Base-by-base conservation (phyloP, 2,888 invertebrate species). In the Eupeodes luniger region DNA sequence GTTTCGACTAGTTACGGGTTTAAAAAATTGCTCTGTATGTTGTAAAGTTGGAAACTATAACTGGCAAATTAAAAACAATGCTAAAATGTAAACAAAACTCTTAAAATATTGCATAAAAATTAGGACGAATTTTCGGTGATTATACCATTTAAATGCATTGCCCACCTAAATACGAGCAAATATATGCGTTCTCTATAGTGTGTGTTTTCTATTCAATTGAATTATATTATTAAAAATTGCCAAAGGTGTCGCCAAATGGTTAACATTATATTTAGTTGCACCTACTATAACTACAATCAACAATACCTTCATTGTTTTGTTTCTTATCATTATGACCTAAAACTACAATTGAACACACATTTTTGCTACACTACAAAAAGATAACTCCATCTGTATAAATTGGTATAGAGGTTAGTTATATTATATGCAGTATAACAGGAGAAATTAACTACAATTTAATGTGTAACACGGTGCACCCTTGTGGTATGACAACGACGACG, bases 251-350 rank as follows among this genome's bases (percentile, higher is more conserved):
- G 5, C 44, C 44, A 51, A 27, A 10, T 57, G 57, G 49, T n/a
- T 10, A 61, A 19, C 53, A 70, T 69, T 66, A 62, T 51, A 66
- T 69, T 82, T 57, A 64, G 62, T 70, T 77, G 69, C 62, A 57
- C 62, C 19, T 34, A 34, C 12, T 6, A 19, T 34, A n/a, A 49
- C 40, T 53, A 3, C 5, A n/a, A 55, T 55, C 53, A 40, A 53
- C 69, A 44, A 27, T 14, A 49, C 27, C 12, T 64, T 64, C 53
- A 16, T 36, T 53, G 53, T 19, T 27, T 51, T 11, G n/a, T 14
- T 59, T 67, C 53, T 88, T 88, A 88, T 88, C 87, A 85, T 77
- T 81, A 64, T 88, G 87, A 88, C 87, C 87, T 85, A 88, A 87
- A 87, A 87, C 55, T 72, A 27, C 80, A 87, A 80, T 85, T 81